These are phyloP conservation scores for Pteria penguin DNA, from an alignment of 2,888 invertebrate species.

Conservation along the genomic window DNA sequence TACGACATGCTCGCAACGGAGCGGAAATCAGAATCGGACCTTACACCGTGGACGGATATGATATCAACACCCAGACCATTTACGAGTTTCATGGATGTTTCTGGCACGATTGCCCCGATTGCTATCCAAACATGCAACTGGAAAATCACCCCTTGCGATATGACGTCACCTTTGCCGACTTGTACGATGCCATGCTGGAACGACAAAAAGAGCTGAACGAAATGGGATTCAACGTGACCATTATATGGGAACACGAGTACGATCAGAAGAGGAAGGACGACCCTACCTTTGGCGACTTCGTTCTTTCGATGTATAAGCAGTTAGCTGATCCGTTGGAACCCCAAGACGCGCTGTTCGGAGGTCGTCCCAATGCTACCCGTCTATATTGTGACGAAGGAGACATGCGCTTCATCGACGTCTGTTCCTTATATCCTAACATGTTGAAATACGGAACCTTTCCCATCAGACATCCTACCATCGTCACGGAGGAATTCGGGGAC, in stretches of 20 bases:
- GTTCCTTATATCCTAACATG: conserved; percentile 22
- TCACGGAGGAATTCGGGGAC: too few species aligned
- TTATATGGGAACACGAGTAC: conserved; percentile 28
- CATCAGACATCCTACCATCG: too few species aligned
- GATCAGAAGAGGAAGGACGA: too few species aligned
- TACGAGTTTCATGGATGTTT: too few species aligned
- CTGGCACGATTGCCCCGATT: too few species aligned
- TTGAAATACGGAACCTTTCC: too few species aligned
- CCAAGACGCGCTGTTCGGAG: conserved; percentile 22
- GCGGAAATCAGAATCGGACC: too few species aligned
- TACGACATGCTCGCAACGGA: too few species aligned
- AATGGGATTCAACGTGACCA: background rate
- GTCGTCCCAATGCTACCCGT: conserved; percentile 22
- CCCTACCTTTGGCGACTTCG: background rate
- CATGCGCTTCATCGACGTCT: conserved; percentile 25
- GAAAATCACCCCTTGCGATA: background rate
- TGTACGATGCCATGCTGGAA: background rate
- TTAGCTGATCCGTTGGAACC: conserved; percentile 3
- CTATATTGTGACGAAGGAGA: conserved; percentile 5
- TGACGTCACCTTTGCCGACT: background rate
- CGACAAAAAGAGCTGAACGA: background rate
- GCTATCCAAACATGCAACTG: background rate
- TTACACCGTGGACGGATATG: too few species aligned
- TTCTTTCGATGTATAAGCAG: background rate
- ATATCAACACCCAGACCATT: too few species aligned